Evolutionary conservation across 2,888 invertebrate genomes (phyloP).

Genomic region (Rosalia funebris): DNA sequence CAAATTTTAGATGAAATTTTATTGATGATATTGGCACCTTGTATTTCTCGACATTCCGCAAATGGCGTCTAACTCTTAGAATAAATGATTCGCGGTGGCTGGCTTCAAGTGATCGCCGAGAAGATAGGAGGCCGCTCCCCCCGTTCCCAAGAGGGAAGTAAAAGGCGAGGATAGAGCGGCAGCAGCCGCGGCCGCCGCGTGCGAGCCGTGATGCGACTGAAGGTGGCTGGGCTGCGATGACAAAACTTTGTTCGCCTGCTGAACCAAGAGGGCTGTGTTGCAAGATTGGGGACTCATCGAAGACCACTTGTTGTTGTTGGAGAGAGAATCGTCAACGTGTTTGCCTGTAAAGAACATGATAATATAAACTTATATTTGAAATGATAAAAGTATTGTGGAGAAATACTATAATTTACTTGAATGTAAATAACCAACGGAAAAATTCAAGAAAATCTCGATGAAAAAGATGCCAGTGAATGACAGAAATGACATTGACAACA

Average conservation of each 20-base stretch:
- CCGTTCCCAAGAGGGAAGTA: slow-evolving; percentile 68
- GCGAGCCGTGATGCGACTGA: slow-evolving; percentile 63
- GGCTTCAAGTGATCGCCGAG: slow-evolving; percentile 72
- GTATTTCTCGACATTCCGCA: background rate
- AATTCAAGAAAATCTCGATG: too few species aligned
- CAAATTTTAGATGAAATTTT: too few species aligned
- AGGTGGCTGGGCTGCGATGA: slow-evolving; percentile 63
- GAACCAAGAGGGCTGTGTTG: slow-evolving; percentile 64
- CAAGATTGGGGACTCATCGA: slow-evolving; percentile 63
- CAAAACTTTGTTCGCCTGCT: slow-evolving; percentile 64
- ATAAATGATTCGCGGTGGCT: slow-evolving; percentile 71
- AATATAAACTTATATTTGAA: too few species aligned
- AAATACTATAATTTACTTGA: slow-evolving; percentile 3
- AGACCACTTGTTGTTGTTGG: slow-evolving; percentile 65
- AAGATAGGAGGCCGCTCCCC: slow-evolving; percentile 69
- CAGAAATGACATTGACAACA: too few species aligned
- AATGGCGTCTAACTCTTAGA: slow-evolving; percentile 61
- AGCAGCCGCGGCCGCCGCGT: slow-evolving; percentile 72
- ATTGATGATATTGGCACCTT: background rate
- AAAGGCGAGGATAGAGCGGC: slow-evolving; percentile 71
- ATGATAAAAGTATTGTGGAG: too few species aligned
- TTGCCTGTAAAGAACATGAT: slow-evolving; percentile 62
- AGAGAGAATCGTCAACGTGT: slow-evolving; percentile 59
- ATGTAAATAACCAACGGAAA: too few species aligned
- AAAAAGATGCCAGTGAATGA: too few species aligned